phyloP scores from a whole-genome alignment of 2,113 vertebrate species.

The Pelobates fuscus region DNA sequence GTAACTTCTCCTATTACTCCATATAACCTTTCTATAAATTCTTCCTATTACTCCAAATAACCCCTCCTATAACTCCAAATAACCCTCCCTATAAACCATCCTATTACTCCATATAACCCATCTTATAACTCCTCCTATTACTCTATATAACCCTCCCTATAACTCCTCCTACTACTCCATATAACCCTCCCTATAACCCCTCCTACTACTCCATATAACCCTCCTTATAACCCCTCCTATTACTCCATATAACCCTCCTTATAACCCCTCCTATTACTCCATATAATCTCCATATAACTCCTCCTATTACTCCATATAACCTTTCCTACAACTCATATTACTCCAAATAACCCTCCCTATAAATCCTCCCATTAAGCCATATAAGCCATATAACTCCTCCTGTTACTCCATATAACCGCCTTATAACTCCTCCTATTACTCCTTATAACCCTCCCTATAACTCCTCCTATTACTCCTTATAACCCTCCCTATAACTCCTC shows the following conservation, averaged over 20 bases:
- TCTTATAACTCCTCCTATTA: accelerated
- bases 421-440: too few species aligned
- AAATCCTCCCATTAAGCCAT: neutral
- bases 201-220: neutral
- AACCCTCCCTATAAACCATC: neutral
- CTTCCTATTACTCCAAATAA: too few species aligned
- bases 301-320: too few species aligned
- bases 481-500: too few species aligned
- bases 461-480: accelerated
- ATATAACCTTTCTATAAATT: neutral
- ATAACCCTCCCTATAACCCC: neutral
- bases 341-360: too few species aligned
- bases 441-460: neutral
- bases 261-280: neutral
- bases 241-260: neutral
- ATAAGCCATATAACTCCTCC: constrained; percentile 85
- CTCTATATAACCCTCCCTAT: too few species aligned
- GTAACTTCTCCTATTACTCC: neutral
- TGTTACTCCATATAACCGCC: constrained; percentile 80
- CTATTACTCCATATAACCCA: neutral
- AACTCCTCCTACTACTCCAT: too few species aligned
- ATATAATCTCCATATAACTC: too few species aligned
- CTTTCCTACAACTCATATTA: too few species aligned
- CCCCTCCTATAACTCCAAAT: too few species aligned
- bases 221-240: too few species aligned